Percentiles rank a stretch among this genome's conserved stretches.
Conservation (phyloP, 2,888 invertebrate genomes). For the Andrena minutula region DNA sequence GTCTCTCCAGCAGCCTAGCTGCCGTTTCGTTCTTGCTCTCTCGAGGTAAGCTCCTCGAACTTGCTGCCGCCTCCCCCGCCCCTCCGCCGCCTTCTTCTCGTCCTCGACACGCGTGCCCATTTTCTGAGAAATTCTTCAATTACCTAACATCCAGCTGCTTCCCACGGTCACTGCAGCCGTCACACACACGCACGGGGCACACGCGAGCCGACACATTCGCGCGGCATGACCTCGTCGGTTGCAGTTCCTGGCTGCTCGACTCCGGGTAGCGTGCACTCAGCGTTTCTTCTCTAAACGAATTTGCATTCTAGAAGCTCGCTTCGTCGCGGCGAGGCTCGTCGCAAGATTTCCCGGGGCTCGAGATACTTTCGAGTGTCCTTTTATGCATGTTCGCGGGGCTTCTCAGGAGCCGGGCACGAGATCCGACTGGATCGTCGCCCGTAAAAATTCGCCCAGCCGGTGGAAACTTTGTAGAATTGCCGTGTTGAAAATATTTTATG, state of each 20-base stretch:
- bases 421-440: constrained; percentile 7
- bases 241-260: constrained; percentile 32
- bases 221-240: constrained; percentile 45
- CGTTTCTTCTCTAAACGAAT: constrained; percentile 62
- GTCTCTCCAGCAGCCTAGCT: neutral
- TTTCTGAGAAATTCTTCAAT: constrained; percentile 74
- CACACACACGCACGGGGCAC: neutral
- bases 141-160: constrained; percentile 67
- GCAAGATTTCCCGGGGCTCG: constrained; percentile 30
- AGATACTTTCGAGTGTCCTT: constrained; percentile 46
- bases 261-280: constrained; percentile 44
- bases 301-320: constrained; percentile 60
- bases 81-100: neutral
- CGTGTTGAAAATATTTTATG: constrained; percentile 28
- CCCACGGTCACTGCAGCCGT: constrained; percentile 66
- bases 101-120: constrained; percentile 34
- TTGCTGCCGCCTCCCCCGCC: neutral
- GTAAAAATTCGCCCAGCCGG: neutral
- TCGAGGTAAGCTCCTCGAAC: constrained; percentile 30
- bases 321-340: constrained; percentile 35
- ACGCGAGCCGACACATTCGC: neutral
- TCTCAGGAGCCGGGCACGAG: neutral
- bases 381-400: constrained; percentile 31
- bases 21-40: constrained; percentile 3
- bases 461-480: constrained; percentile 5